Conservation (phyloP, 2,797 vertebrate genomes). For the Gymnothorax javanicus region DNA sequence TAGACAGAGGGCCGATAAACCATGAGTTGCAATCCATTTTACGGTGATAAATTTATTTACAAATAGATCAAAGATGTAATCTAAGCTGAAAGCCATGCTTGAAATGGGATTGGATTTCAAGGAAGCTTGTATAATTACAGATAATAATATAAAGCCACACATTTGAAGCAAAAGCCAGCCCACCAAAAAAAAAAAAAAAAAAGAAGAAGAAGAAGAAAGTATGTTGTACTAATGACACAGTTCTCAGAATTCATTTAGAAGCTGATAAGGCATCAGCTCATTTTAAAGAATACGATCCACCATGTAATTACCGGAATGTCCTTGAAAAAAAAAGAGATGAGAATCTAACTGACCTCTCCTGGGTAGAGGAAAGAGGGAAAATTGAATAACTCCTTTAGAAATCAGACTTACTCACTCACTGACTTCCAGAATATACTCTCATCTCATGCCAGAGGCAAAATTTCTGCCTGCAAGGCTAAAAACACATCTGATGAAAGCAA, state of each 20-base stretch:
- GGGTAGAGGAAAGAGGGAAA: constrained; percentile 26
- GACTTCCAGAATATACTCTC: constrained; percentile 13
- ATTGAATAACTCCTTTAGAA: constrained; percentile 30
- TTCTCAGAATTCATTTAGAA: constrained; percentile 35
- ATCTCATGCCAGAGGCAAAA: not conserved
- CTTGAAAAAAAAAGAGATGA: constrained; percentile 40
- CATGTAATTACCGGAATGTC: constrained; percentile 42
- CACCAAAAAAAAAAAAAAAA: not conserved
- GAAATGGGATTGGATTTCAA: constrained; percentile 33
- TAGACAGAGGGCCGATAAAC: not conserved
- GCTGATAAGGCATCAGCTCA: constrained; percentile 29
- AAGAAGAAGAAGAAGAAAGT: not conserved
- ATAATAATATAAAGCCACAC: constrained; percentile 36
- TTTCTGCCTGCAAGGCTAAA: not conserved
- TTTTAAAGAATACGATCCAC: constrained; percentile 39
- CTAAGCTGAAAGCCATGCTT: not conserved
- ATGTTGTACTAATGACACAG: constrained; percentile 34
- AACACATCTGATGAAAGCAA: not conserved
- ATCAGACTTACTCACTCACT: not conserved
- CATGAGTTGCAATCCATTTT: not conserved
- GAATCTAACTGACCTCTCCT: constrained; percentile 33
- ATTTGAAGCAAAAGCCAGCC: constrained; percentile 27
- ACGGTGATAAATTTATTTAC: constrained; percentile 3
- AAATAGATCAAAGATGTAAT: constrained; percentile 21
- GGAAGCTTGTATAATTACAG: constrained; percentile 38